These are phyloP conservation scores for Chionomys nivalis DNA, from an alignment of 2,113 vertebrate species.

Conservation along the genomic window DNA sequence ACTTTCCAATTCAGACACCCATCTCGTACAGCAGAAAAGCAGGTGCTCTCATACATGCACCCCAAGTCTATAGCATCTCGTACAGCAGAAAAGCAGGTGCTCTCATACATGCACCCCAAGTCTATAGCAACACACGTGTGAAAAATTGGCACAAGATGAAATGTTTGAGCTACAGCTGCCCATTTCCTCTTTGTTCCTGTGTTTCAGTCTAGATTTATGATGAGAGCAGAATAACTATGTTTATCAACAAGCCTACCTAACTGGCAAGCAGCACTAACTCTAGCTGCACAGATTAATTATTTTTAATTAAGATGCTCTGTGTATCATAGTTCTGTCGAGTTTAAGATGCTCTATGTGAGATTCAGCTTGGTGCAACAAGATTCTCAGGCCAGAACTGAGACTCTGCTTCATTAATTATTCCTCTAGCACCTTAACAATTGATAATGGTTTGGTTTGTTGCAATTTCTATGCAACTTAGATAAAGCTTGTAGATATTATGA, in stretches of 20 bases:
- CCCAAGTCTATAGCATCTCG: not conserved
- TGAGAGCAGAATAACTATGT: constrained; percentile 49
- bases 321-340: not conserved
- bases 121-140: not conserved
- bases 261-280: constrained; percentile 5
- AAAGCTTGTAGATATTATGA: not conserved
- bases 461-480: not conserved
- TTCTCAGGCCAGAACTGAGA: not conserved
- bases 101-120: not conserved
- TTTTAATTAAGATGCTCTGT: not conserved
- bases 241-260: not conserved
- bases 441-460: not conserved
- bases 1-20: not conserved
- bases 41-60: not conserved
- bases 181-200: not conserved
- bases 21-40: not conserved
- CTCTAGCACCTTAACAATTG: not conserved
- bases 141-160: not conserved
- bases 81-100: not conserved
- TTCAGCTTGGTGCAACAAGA: not conserved
- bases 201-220: not conserved
- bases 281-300: not conserved
- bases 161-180: not conserved
- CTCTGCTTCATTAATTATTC: not conserved
- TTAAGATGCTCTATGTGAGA: not conserved